Evolutionary conservation across 2,888 invertebrate species (phyloP), one percentile per base, ranked within the genome.

Genomic region (Calliopum simillimum): DNA sequence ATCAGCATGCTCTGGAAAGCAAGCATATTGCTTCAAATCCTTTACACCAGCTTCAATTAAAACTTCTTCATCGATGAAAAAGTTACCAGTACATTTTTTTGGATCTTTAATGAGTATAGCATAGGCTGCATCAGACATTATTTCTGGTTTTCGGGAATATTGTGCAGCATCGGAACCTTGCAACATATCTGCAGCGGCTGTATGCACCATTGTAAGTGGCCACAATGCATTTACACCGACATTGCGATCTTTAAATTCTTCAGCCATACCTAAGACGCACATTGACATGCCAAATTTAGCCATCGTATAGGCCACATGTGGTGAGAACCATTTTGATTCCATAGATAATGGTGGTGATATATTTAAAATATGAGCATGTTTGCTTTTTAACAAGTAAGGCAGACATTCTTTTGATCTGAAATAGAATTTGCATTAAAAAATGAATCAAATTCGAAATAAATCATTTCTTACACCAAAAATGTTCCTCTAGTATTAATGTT

Each of bases 261-360:
- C 95, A 14, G 97, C 90, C 96, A 98, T 97, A n/a, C 98, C 98
- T n/a, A 98, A 88, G 2, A 94, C 97, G 86, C 98, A 98, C 96
- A 99, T 95, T 0, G 97, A 97, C 98, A 98, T 98, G 23, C 98
- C 98, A 85, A 96, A 99, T 84, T 99, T 99, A 0, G 98, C 96
- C 91, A 98, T 98, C 0, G 98, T 98, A 86, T 99, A 99, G 0
- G 97, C 98, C 53, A 96, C 93, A 86, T 98, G 94, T 80, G 93
- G 89, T 69, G 91, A 89, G 83, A 98, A 90, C 99, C 98, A 99
- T 77, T 90, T 88, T 0, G 95, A 91, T 76, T 91, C 90, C 93
- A 99, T 90, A 82, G 93, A 95, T 19, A 99, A 88, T 0, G 99
- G 98, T 1, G 99, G 98, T 46, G 97, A 96, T 66, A 99, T 88